A percentile compares a stretch with the other conserved stretches of the same genome.
Evolutionary conservation across 2,113 vertebrate species (phyloP).

Genomic region (Ceyx margarethae): DNA sequence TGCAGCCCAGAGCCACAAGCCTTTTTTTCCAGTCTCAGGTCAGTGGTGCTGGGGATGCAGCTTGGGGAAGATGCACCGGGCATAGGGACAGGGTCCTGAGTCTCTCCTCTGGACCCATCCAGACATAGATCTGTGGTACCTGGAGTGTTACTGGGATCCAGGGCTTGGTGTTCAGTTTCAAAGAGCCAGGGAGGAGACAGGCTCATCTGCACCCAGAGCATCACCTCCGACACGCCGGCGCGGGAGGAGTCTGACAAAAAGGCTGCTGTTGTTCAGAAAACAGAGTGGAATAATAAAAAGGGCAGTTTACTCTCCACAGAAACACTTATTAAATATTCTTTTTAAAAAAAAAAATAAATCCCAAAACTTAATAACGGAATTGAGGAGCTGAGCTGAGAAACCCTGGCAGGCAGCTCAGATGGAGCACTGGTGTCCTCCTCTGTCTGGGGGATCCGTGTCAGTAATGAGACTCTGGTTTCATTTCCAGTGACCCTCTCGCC

Average conservation of each 20-base stretch:
- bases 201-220: not conserved
- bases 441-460: not conserved
- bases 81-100: rapidly evolving
- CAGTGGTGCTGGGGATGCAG: not conserved
- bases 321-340: constrained; percentile 24
- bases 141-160: rapidly evolving
- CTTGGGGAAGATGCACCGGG: not conserved
- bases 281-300: not conserved
- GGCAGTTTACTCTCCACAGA: constrained; percentile 23
- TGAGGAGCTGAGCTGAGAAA: not conserved
- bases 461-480: constrained; percentile 1
- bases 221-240: not conserved
- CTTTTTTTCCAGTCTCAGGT: not conserved
- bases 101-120: not conserved
- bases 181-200: not conserved
- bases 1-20: not conserved
- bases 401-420: not conserved
- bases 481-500: not conserved
- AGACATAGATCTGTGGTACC: not conserved
- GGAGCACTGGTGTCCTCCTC: not conserved
- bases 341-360: not conserved
- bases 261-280: not conserved
- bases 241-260: not conserved
- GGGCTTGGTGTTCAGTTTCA: not conserved
- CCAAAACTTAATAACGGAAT: not conserved